A percentile compares a stretch with the other conserved stretches of the same genome.
phyloP scores from a whole-genome alignment of 2,888 invertebrate species.

The Drosophila siamana region DNA sequence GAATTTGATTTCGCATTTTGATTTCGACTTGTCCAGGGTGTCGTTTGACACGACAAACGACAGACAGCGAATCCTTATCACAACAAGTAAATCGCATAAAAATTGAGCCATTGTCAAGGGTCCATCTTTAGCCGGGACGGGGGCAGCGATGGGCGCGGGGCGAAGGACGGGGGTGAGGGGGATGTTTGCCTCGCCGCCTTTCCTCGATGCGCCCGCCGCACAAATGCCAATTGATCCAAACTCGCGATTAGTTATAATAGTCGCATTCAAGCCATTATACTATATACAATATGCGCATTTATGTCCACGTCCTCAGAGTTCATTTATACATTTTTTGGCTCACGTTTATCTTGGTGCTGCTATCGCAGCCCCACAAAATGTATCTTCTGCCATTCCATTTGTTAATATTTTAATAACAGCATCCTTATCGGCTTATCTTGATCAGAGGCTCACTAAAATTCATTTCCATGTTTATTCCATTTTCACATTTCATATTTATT shows the following conservation, averaged over 20 bases:
- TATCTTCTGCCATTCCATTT: neutral
- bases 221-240: conserved; percentile 55
- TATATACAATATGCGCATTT: conserved; percentile 22
- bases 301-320: conserved; percentile 22
- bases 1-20: conserved; percentile 57
- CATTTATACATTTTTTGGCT: neutral
- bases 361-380: neutral
- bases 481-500: no score
- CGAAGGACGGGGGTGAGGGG: conserved; percentile 3
- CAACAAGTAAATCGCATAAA: conserved; percentile 78
- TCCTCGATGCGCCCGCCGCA: neutral
- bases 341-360: neutral
- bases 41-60: conserved; percentile 60
- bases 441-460: neutral
- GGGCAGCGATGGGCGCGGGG: neutral
- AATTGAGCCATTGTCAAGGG: conserved; percentile 78
- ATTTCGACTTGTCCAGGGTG: conserved; percentile 52
- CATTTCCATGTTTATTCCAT: neutral
- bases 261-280: conserved; percentile 70
- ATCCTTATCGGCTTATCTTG: neutral
- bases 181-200: conserved; percentile 24
- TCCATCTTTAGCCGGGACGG: conserved; percentile 22
- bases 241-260: conserved; percentile 68
- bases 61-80: conserved; percentile 68
- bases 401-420: neutral